Conservation (phyloP, 1,140 invertebrate species). For the Papilio helenus region DNA sequence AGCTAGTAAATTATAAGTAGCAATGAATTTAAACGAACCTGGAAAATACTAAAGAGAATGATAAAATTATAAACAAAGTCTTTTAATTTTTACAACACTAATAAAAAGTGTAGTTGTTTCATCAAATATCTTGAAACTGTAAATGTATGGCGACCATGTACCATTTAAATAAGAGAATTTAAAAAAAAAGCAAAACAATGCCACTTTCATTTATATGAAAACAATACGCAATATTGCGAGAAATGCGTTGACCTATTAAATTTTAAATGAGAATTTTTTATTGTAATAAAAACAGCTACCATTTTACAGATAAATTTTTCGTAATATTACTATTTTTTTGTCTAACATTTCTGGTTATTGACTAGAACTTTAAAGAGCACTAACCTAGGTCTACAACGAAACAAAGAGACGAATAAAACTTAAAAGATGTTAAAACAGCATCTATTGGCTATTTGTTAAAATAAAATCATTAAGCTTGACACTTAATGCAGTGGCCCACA, state of each 20-base stretch:
- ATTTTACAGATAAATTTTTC: background rate
- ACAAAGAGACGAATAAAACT: background rate
- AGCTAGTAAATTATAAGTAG: no score
- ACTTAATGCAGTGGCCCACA: no score
- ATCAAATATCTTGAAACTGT: background rate
- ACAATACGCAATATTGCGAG: background rate
- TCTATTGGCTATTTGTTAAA: no score
- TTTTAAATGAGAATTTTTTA: background rate
- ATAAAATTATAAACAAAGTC: no score
- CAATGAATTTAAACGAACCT: no score
- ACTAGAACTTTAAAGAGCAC: background rate
- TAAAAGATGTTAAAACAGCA: background rate
- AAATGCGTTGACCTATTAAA: constrained; percentile 6
- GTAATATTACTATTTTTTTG: background rate
- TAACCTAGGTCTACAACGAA: background rate
- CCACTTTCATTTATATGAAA: background rate
- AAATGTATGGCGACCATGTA: background rate
- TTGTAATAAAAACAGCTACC: background rate
- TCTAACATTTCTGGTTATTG: background rate
- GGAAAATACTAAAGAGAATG: no score
- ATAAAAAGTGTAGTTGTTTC: background rate
- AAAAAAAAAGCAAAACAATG: background rate
- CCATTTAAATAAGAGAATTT: background rate
- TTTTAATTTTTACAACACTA: no score
- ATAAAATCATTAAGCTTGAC: no score